These are phyloP conservation scores for Rafetus swinhoei DNA, from an alignment of 2,113 vertebrate species.

Conservation along the genomic window DNA sequence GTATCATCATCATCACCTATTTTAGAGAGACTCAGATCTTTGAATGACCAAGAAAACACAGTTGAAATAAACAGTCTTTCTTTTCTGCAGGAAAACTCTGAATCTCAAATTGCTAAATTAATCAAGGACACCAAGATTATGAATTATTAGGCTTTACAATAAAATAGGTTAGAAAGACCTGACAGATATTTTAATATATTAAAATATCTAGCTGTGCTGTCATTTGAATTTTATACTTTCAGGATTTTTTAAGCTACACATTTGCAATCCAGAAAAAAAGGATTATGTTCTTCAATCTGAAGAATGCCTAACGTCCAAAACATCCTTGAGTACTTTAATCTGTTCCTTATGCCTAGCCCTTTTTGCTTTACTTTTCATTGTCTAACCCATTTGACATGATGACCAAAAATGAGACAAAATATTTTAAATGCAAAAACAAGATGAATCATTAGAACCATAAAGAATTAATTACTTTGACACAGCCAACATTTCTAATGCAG, in stretches of 20 bases:
- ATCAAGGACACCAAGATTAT: not conserved
- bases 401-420: not conserved
- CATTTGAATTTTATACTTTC: not conserved
- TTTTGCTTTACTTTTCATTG: not conserved
- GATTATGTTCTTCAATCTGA: not conserved
- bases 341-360: not conserved
- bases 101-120: not conserved
- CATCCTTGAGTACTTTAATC: not conserved
- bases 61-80: accelerated
- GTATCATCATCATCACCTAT: not conserved
- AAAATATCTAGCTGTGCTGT: not conserved
- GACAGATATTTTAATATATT: not conserved
- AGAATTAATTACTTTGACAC: not conserved
- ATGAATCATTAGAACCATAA: not conserved
- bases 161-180: not conserved
- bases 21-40: not conserved
- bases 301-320: not conserved
- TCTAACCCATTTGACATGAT: not conserved
- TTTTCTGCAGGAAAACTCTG: not conserved
- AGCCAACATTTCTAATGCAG: not conserved
- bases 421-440: not conserved
- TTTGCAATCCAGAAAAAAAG: not conserved
- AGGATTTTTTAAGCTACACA: not conserved
- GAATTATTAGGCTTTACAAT: not conserved
- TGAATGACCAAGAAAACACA: not conserved